Base-by-base conservation (phyloP, 2,797 vertebrate genomes). In the Anisognathus igniventris region DNA sequence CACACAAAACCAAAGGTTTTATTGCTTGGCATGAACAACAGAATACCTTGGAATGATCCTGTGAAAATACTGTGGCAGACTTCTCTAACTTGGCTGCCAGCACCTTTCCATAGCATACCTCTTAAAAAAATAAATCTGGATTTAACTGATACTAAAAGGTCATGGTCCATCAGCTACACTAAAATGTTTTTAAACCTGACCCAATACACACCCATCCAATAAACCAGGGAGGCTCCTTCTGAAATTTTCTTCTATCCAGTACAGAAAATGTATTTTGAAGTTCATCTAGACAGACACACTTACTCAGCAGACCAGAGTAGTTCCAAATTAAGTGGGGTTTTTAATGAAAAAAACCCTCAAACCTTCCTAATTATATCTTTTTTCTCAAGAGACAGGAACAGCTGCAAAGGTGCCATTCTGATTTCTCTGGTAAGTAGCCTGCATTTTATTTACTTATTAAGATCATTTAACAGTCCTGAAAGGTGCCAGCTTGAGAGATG, bases 1-100 rank as follows among this genome's bases (percentile, higher is more conserved):
- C 31, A 2, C 42, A 35, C 39, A 65, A 68, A 89, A 82, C 70
- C 44, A 90, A 88, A 81, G 53, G 37, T 86, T 96, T 94, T 95
- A 94, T 75, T 81, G 37, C 51, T 96, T 94, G 94, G 95, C 91
- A 73, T 42, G 78, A 94, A 53, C 54, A 90, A 77, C 65, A 91
- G 79, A 93, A 92, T 94, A 91, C 89, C 68, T 96, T 97, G 93
- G 84, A 95, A 80, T 70, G 66, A 75, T 93, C 56, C 66, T 73
- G 57, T 92, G 85, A 95, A 94, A 95, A 89, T 81, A 78, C 89
- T 66, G 37, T 67, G 85, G 91, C 89, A 95, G 92, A 83, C 54
- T 94, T 91, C 51, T 83, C 72, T 75, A 57, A 54, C 45, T 87
- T 90, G 75, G 33, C 89, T 88, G 85, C 94, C 64, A n/a, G 25